Evolutionary conservation across 2,888 invertebrate genomes (phyloP).

Genomic region (Holacanthella duospinosa): DNA sequence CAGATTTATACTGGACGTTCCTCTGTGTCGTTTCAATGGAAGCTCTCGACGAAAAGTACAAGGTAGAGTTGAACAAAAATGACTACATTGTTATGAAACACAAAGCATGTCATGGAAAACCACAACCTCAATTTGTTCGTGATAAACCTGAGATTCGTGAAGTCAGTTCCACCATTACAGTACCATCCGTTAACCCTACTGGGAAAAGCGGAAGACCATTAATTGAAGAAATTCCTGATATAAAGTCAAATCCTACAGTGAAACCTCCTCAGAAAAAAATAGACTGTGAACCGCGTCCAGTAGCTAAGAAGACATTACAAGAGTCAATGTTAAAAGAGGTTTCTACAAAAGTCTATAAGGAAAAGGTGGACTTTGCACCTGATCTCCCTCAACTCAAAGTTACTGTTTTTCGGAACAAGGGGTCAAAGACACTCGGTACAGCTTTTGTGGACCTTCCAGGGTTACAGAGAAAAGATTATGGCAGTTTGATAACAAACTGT

Average conservation of each 20-base stretch:
- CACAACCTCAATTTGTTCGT: slow-evolving; percentile 33
- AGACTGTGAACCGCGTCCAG: background rate
- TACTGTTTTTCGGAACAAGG: background rate
- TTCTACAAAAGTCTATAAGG: background rate
- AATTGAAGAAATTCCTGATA: background rate
- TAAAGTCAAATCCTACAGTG: background rate
- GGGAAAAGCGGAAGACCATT: background rate
- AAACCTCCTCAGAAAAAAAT: background rate
- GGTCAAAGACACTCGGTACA: background rate
- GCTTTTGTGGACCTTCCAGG: background rate
- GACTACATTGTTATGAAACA: slow-evolving; percentile 25
- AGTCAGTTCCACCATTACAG: slow-evolving; percentile 12
- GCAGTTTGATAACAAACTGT: background rate
- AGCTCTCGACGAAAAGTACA: slow-evolving; percentile 44
- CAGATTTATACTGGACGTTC: slow-evolving; percentile 43
- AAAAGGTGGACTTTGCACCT: background rate
- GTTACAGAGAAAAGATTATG: background rate
- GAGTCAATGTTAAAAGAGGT: background rate
- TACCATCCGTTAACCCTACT: slow-evolving; percentile 15
- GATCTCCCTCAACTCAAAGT: background rate
- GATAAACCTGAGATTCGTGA: slow-evolving; percentile 29
- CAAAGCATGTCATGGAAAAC: slow-evolving; percentile 31
- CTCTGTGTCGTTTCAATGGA: slow-evolving; percentile 43
- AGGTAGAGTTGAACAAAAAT: slow-evolving; percentile 41
- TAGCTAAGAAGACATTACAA: background rate